Conservation (phyloP, 2,797 vertebrate genomes). For the Pseudochirops cupreus region DNA sequence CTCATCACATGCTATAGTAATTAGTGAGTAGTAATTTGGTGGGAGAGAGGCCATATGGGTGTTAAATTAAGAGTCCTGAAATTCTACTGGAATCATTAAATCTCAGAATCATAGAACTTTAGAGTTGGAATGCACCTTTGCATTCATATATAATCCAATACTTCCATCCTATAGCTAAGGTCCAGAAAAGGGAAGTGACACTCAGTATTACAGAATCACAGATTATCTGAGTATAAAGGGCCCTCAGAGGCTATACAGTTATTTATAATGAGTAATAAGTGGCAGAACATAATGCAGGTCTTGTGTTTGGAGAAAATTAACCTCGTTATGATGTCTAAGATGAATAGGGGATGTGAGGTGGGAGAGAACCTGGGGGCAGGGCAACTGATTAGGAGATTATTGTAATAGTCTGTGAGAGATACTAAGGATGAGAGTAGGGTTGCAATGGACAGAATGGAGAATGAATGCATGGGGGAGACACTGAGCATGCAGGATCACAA, state of each 20-base stretch:
- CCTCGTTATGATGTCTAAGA: neutral
- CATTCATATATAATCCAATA: neutral
- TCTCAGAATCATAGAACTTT: slow-evolving; percentile 9
- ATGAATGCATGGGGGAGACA: neutral
- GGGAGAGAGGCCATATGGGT: neutral
- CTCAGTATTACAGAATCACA: neutral
- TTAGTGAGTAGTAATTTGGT: slow-evolving; percentile 26
- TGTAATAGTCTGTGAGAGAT: neutral
- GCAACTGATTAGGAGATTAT: neutral
- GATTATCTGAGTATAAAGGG: neutral
- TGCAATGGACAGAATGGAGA: neutral
- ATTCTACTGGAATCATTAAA: neutral
- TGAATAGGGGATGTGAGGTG: neutral
- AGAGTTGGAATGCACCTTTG: slow-evolving; percentile 14
- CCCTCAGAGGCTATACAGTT: neutral
- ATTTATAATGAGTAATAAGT: neutral
- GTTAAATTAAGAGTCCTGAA: neutral
- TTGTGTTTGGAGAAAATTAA: neutral
- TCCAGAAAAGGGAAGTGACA: neutral
- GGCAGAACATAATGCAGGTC: too few species aligned
- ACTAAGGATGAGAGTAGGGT: neutral
- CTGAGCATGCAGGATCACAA: neutral
- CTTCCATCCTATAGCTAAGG: neutral
- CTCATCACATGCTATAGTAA: neutral
- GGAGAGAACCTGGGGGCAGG: neutral